Conservation (phyloP, 2,888 invertebrate species). For the Panopea generosa region DNA sequence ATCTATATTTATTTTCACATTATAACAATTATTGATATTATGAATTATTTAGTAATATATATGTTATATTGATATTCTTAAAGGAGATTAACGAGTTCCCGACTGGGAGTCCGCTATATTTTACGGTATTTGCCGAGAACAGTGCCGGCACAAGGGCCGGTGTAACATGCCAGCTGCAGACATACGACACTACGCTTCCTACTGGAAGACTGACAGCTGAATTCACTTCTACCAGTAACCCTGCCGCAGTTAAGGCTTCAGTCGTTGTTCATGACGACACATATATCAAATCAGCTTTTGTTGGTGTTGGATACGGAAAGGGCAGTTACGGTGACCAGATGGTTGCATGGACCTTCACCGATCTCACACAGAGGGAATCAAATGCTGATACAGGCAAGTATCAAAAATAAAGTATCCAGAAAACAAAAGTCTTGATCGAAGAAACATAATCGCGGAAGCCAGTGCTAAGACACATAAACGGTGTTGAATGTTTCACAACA, state of each 20-base stretch:
- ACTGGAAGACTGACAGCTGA: constrained; percentile 63
- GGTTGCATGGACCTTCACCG: constrained; percentile 26
- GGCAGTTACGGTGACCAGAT: constrained; percentile 58
- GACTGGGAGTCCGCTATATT: constrained; percentile 65
- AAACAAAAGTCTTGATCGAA: no score
- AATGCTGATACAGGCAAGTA: not conserved
- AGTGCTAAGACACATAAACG: not conserved
- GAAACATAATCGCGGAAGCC: no score
- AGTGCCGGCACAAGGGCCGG: constrained; percentile 58
- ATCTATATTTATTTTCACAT: no score
- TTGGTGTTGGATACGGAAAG: constrained; percentile 53
- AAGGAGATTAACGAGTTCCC: not conserved
- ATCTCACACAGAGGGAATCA: constrained; percentile 7
- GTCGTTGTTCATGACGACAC: constrained; percentile 70
- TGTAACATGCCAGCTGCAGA: constrained; percentile 51
- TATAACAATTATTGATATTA: no score
- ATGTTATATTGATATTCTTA: no score
- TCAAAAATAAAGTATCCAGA: no score
- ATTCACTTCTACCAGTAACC: constrained; percentile 68
- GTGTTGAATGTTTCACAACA: not conserved
- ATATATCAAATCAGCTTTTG: constrained; percentile 15
- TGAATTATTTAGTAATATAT: no score
- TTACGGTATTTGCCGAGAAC: constrained; percentile 68
- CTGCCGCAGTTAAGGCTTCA: constrained; percentile 52
- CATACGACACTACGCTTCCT: constrained; percentile 67